Percentiles rank a stretch among this genome's conserved stretches.
phyloP scores from a whole-genome alignment of 2,113 vertebrate genomes.

The Vidua macroura region DNA sequence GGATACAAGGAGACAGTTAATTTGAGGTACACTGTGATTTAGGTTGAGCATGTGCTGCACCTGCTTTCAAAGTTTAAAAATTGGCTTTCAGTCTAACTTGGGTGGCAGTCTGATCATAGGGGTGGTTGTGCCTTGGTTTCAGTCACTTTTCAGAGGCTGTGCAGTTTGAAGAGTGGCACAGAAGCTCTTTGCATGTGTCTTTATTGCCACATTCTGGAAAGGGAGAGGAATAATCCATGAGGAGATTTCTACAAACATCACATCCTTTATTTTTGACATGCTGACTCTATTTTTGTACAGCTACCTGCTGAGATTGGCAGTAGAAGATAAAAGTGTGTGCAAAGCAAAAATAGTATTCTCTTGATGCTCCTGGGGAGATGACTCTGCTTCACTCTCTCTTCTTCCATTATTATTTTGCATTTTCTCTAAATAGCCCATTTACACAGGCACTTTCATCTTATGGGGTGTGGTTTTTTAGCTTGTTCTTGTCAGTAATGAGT shows the following conservation, averaged over 20 bases:
- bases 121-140: neutral
- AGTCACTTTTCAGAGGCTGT: neutral
- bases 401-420: neutral
- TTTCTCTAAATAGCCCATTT: neutral
- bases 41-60: neutral
- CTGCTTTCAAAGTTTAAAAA: neutral
- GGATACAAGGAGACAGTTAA: neutral
- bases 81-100: neutral
- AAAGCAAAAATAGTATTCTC: neutral
- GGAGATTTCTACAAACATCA: neutral
- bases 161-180: neutral
- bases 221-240: neutral
- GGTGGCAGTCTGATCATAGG: neutral
- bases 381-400: neutral
- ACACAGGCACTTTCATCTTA: neutral
- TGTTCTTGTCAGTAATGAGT: neutral
- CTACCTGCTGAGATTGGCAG: neutral
- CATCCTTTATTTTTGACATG: neutral
- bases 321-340: neutral
- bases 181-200: neutral
- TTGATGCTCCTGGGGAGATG: neutral
- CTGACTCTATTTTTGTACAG: neutral
- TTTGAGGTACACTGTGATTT: neutral
- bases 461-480: neutral
- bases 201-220: slow-evolving; percentile 80